phyloP scores from a whole-genome alignment of 2,113 vertebrate species.

The Cyanoliseus patagonus region DNA sequence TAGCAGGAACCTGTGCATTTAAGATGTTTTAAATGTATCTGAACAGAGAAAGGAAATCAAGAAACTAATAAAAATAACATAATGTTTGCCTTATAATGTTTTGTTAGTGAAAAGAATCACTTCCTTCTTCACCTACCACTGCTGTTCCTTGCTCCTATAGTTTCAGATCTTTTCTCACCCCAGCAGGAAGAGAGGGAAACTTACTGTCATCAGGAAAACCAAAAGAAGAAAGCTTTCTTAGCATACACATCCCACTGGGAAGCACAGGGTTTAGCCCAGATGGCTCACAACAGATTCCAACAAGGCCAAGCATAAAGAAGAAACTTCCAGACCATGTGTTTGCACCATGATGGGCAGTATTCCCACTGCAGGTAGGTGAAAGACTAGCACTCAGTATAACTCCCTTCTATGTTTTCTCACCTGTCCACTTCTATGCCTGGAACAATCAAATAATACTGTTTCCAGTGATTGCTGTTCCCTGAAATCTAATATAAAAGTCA shows the following conservation, averaged over 20 bases:
- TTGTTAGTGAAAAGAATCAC: neutral
- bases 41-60: neutral
- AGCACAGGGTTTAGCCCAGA: neutral
- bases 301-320: neutral
- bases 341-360: accelerated
- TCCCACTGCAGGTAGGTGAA: neutral
- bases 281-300: neutral
- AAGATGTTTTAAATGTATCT: neutral
- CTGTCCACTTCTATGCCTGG: neutral
- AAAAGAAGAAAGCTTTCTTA: neutral
- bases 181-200: neutral
- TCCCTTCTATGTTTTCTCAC: neutral
- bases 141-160: neutral
- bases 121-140: neutral
- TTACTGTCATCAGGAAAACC: neutral
- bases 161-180: neutral
- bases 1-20: neutral
- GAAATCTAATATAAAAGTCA: neutral
- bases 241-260: neutral
- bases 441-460: neutral
- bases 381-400: neutral
- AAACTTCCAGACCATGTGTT: neutral
- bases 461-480: neutral
- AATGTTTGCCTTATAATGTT: neutral
- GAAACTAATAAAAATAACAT: neutral